Evolutionary conservation across 2,113 vertebrate genomes (phyloP), one percentile per base, ranked within the genome.

Genomic region (Orycteropus afer): DNA sequence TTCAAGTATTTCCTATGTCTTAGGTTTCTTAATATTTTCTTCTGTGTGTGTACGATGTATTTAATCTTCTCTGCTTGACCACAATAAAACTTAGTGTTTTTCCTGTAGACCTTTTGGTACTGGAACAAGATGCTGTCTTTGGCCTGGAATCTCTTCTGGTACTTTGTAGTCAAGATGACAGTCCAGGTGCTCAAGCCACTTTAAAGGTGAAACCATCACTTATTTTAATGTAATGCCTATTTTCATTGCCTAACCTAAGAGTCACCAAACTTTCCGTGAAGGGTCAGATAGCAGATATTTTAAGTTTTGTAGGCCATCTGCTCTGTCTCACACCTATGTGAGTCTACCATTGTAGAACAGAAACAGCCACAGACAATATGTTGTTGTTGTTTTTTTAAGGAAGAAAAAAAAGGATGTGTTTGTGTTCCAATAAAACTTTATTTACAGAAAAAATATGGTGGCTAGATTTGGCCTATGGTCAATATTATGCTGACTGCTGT

Each of bases 41-140:
- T 14, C 3, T 79, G 8, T 45, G 57, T 6, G 12, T 82, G 18
- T 71, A 1, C 78, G 13, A 1, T 91, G 40, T 18, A 3, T 40
- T 42, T 79, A 55, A 55, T 57, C 23, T 29, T 77, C 37, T 78
- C 14, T 89, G 17, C 88, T 86, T 74, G 37, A 65, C 55, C 37
- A 67, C 59, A 59, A 4, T 73, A 79, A 95, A 53, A 74, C 13
- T 45, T 86, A 27, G 12, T 74, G 18, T 93, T 95, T 89, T 92
- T 95, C 53, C 89, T 86, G 49, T 97, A 99, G 99, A 99, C 96
- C 98, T 99, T 73, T 96, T 99, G 65, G 98, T 99, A 95, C 94
- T 99, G 98, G 99, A 99, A 92, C 99, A 99, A 98, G 99, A 99
- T 98, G 99, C 99, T 0, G 99, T 99, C 86, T 99, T 99, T 97